Conservation (phyloP, 2,797 vertebrate genomes). For the Intellagama lesueurii region DNA sequence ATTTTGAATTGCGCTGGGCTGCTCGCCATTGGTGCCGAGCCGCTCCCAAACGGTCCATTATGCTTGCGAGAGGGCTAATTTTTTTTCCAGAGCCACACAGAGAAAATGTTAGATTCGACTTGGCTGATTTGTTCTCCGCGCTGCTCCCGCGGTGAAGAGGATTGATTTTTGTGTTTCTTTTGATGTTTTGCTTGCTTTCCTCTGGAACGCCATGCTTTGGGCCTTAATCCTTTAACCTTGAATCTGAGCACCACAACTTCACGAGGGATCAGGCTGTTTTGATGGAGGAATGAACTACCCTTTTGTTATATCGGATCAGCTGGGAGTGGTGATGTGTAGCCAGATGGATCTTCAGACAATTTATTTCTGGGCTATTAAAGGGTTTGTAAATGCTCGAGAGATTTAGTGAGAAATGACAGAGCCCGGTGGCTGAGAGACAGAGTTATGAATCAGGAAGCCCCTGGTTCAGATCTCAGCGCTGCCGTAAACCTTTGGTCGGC, state of each 20-base stretch:
- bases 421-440: background rate
- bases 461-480: background rate
- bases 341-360: slow-evolving; percentile 52
- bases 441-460: background rate
- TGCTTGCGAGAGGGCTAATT: slow-evolving; percentile 66
- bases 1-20: slow-evolving; percentile 47
- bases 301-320: slow-evolving; percentile 63
- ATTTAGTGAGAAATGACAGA: slow-evolving; percentile 38
- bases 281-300: slow-evolving; percentile 51
- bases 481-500: background rate
- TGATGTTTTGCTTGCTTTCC: slow-evolving; percentile 72
- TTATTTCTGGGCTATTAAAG: slow-evolving; percentile 47
- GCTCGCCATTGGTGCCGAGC: slow-evolving; percentile 45
- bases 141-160: slow-evolving; percentile 67
- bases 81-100: slow-evolving; percentile 63
- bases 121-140: slow-evolving; percentile 74
- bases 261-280: slow-evolving; percentile 54
- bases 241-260: slow-evolving; percentile 62
- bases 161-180: slow-evolving; percentile 78
- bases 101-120: slow-evolving; percentile 74
- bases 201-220: slow-evolving; percentile 64
- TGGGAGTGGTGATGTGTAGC: slow-evolving; percentile 51
- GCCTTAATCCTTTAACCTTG: slow-evolving; percentile 77
- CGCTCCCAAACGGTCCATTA: slow-evolving; percentile 63
- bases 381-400: slow-evolving; percentile 53